Evolutionary conservation across 2,113 vertebrate genomes (phyloP).

Genomic region (Mirounga angustirostris): DNA sequence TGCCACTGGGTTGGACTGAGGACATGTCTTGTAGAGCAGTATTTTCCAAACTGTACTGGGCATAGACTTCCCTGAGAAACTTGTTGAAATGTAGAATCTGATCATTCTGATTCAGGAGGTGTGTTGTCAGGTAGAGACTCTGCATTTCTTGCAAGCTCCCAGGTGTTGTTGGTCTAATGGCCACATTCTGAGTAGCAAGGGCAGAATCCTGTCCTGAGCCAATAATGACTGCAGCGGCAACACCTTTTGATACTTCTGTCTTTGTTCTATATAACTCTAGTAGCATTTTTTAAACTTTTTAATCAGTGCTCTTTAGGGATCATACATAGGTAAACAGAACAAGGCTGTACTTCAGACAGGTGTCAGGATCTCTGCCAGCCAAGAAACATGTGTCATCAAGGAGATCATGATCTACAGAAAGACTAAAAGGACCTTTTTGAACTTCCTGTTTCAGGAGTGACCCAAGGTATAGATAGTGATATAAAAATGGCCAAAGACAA

Average conservation of each 20-base stretch:
- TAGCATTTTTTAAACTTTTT: background rate
- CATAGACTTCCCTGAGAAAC: background rate
- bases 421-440: background rate
- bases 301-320: background rate
- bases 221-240: background rate
- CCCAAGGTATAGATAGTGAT: background rate
- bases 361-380: background rate
- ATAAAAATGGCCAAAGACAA: background rate
- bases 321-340: background rate
- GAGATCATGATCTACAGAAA: background rate
- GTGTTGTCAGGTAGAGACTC: background rate
- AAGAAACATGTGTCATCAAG: conserved; percentile 25
- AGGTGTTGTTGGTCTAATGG: background rate
- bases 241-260: background rate
- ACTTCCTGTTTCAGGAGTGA: conserved; percentile 10
- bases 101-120: background rate
- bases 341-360: background rate
- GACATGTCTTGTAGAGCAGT: background rate
- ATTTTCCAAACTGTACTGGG: background rate
- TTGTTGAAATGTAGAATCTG: conserved; percentile 16
- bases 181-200: background rate
- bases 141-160: background rate
- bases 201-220: background rate
- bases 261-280: background rate
- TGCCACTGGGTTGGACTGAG: background rate